Conservation (phyloP, 2,113 vertebrate species). For the Corythoichthys intestinalis region DNA sequence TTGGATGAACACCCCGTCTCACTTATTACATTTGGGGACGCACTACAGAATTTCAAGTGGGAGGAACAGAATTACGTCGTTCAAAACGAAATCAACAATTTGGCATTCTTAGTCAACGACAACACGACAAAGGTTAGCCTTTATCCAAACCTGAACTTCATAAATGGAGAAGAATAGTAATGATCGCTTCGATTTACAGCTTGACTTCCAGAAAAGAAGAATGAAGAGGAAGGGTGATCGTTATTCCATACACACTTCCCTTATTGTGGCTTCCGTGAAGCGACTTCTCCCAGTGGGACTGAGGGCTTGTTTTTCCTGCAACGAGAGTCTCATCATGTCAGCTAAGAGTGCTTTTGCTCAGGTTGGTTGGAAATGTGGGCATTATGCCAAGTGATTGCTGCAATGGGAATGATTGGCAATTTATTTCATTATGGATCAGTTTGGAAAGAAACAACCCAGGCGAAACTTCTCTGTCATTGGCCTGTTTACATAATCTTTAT, state of each 20-base stretch:
- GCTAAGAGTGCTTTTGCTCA: slow-evolving; percentile 83
- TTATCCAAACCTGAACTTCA: not conserved
- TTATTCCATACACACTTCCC: slow-evolving; percentile 88
- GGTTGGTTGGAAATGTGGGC: slow-evolving; percentile 62
- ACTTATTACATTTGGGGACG: not conserved
- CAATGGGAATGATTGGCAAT: not conserved
- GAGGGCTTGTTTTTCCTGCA: slow-evolving; percentile 81
- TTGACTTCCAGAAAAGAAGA: slow-evolving; percentile 81
- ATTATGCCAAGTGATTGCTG: not conserved
- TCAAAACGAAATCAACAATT: slow-evolving; percentile 94
- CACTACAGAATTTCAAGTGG: slow-evolving; percentile 90
- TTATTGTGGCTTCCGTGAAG: slow-evolving; percentile 87
- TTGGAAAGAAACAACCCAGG: not conserved
- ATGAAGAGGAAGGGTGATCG: slow-evolving; percentile 85
- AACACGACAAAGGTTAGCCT: slow-evolving; percentile 81
- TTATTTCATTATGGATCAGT: not conserved
- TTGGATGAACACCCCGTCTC: not conserved
- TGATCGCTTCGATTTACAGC: slow-evolving; percentile 31
- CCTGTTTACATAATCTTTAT: not conserved
- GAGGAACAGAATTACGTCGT: slow-evolving; percentile 96
- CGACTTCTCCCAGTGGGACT: slow-evolving; percentile 85
- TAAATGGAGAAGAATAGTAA: not conserved
- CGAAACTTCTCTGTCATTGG: not conserved
- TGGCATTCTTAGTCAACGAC: slow-evolving; percentile 85
- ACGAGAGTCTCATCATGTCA: slow-evolving; percentile 81